Evolutionary conservation across 2,113 vertebrate species (phyloP), one percentile per base, ranked within the genome.

Genomic region (Nothocercus nigrocapillus): DNA sequence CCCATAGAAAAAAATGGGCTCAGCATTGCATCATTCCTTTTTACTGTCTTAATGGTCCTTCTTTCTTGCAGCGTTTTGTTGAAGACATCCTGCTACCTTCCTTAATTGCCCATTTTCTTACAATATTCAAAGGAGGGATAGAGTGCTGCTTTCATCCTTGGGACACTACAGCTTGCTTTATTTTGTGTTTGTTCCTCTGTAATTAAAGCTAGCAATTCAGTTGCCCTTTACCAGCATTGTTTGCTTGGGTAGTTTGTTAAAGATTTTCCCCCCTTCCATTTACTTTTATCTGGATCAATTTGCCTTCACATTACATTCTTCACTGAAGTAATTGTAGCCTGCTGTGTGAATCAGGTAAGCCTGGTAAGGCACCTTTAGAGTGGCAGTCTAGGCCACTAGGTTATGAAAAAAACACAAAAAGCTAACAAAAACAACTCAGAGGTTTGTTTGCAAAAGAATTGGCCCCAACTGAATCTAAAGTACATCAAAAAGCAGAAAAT

Each of bases 391-490:
- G 56, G 32, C 51, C 88, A 18, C 47, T 88, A 45, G 40, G 61
- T 27, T 88, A 56, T 68, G n/a, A 90, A 34, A 22, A 94, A 94
- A 94, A 82, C n/a, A 92, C 11, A 85, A 45, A 77, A 83, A 32
- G 2, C 2, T 62, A 38, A 93, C 81, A 34, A 80, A 85, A 88
- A 75, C 2, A 74, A 6, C 34, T 63, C 61, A 42, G 85, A 85
- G 8, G 32, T 24, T 90, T 80, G 7, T 81, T 82, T 68, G 27
- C 85, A 30, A 75, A 86, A 93, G 73, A 75, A 76, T 80, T 2
- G 5, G 12, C 51, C 42, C 63, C 63, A 13, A 32, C 32, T 91
- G 72, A 88, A 91, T 70, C 12, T 74, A 44, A 14, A 74, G 21
- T 9, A 73, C 10, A 72, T 38, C 24, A 70, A 93, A 93, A 56